Evolutionary conservation across 2,888 invertebrate genomes (phyloP), one percentile per base, ranked within the genome.

Genomic region (Ceriagrion tenellum): DNA sequence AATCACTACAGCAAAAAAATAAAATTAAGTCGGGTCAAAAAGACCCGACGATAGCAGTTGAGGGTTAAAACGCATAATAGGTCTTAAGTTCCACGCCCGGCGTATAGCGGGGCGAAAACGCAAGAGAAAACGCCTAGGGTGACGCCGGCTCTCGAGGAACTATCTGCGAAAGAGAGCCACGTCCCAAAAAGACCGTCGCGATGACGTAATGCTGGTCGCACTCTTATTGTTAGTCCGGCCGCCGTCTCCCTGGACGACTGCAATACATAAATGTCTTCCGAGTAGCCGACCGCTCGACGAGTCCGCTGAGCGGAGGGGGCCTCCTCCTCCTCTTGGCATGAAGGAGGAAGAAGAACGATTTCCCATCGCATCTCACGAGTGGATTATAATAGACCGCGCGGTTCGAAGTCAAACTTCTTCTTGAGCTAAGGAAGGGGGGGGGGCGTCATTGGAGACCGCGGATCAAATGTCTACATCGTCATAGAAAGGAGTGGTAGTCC

Each of bases 341-440:
- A 26, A 69, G 69, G 8, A 47, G 47, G 47, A 47, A 47, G 47
- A 8, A n/a, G 69, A n/a, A n/a, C 35, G 30, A 81, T 81, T 81
- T 81, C 35, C 81, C 81, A 81, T 81, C 35, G 81, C 81, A 26
- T 30, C 81, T 18, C 69, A 12, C 81, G 18, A 81, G 81, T 81
- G 81, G 81, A 26, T 81, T 81, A 81, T 81, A 81, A 81, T 81
- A 81, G 81, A 81, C 13, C 81, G 26, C 81, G 81, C 81, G 81
- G 81, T 35, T 35, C 81, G 81, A 35, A 69, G 69, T 69, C 69
- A 69, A 69, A 81, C 81, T 81, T 81, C 69, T 81, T 35, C 81
- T n/a, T n/a, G n/a, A 35, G 81, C 81, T 69, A 10, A 20, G 26
- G 69, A 12, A 26, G n/a, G 81, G 35, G 81, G 13, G 81, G 35